These are phyloP conservation scores for Synanthedon myopaeformis DNA, from an alignment of 2,888 invertebrate genomes.

Conservation along the genomic window DNA sequence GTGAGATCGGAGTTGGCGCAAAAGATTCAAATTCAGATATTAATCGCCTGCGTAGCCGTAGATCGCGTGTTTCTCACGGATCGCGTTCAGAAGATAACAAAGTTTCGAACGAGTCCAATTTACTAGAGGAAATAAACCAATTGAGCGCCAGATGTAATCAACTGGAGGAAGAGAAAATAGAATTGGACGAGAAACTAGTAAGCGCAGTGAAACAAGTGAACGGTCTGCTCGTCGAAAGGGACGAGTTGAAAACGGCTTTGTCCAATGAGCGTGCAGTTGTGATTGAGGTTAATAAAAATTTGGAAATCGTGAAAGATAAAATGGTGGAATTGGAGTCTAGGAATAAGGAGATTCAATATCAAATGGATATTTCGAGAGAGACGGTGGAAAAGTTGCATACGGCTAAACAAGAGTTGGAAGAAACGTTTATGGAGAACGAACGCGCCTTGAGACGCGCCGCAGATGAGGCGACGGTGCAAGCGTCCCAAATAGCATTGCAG, in stretches of 20 bases:
- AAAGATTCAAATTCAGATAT: slow-evolving; percentile 40
- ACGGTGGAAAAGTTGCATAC: slow-evolving; percentile 35
- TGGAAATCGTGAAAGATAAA: slow-evolving; percentile 30
- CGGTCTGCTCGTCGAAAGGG: slow-evolving; percentile 33
- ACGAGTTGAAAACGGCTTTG: slow-evolving; percentile 30
- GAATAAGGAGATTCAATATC: slow-evolving; percentile 40
- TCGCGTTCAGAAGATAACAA: slow-evolving; percentile 55
- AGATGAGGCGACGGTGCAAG: slow-evolving; percentile 78
- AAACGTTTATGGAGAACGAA: slow-evolving; percentile 58
- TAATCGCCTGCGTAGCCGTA: slow-evolving; percentile 42
- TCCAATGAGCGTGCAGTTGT: slow-evolving; percentile 26
- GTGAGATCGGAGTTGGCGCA: slow-evolving; percentile 36
- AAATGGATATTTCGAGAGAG: slow-evolving; percentile 30
- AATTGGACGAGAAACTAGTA: slow-evolving; percentile 55
- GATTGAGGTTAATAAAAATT: slow-evolving; percentile 29
- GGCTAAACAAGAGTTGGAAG: slow-evolving; percentile 52
- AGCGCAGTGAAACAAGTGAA: slow-evolving; percentile 39
- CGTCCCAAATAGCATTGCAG: slow-evolving; percentile 80
- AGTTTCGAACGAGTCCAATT: slow-evolving; percentile 62
- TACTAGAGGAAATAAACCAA: slow-evolving; percentile 66
- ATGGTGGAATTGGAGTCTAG: slow-evolving; percentile 28
- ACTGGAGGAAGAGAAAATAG: slow-evolving; percentile 41
- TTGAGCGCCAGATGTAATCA: slow-evolving; percentile 35
- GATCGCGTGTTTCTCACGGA: slow-evolving; percentile 51
- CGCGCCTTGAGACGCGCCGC: slow-evolving; percentile 74